Percentiles rank a stretch among this genome's conserved stretches.
These are phyloP conservation scores for Globodera rostochiensis DNA, from an alignment of 1,140 invertebrate genomes.

Conservation along the genomic window DNA sequence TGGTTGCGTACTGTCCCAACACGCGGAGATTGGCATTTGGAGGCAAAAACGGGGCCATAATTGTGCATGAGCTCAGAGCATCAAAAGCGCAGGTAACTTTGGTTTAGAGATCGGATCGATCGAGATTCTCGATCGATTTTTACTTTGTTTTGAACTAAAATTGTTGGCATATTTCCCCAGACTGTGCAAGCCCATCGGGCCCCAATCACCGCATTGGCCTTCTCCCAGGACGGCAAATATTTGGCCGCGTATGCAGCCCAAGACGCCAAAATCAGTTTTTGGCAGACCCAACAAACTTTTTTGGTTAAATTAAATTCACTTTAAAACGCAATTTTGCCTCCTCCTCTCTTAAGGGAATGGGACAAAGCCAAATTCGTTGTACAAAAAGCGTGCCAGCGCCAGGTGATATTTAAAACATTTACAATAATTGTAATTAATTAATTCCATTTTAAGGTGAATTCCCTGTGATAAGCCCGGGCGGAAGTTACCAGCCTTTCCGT, in stretches of 20 bases:
- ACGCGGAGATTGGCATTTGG: slow-evolving; percentile 93
- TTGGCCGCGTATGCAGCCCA: slow-evolving; percentile 89
- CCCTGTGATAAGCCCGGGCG: slow-evolving; percentile 69
- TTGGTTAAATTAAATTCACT: slow-evolving; percentile 74
- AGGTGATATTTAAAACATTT: slow-evolving; percentile 53
- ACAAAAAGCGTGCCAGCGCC: slow-evolving; percentile 74
- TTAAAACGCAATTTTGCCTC: slow-evolving; percentile 82
- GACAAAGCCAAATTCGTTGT: slow-evolving; percentile 73
- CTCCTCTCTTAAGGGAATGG: slow-evolving; percentile 82
- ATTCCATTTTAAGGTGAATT: slow-evolving; percentile 72
- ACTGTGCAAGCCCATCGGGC: slow-evolving; percentile 82
- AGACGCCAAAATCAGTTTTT: slow-evolving; percentile 95
- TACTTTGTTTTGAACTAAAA: too few species aligned
- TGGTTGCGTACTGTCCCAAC: slow-evolving; percentile 83
- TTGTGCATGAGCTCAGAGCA: slow-evolving; percentile 90
- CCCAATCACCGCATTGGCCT: slow-evolving; percentile 85
- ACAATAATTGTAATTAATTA: too few species aligned
- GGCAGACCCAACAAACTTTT: slow-evolving; percentile 83
- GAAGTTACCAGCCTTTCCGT: slow-evolving; percentile 57
- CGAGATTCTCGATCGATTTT: too few species aligned
- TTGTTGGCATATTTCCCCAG: slow-evolving; percentile 66
- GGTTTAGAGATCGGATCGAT: too few species aligned
- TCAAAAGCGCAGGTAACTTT: slow-evolving; percentile 79
- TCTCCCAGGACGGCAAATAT: slow-evolving; percentile 95
- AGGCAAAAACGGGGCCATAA: slow-evolving; percentile 84